Evolutionary conservation across 2,888 invertebrate genomes (phyloP), one percentile per base, ranked within the genome.

Genomic region (Andrena bicolor): DNA sequence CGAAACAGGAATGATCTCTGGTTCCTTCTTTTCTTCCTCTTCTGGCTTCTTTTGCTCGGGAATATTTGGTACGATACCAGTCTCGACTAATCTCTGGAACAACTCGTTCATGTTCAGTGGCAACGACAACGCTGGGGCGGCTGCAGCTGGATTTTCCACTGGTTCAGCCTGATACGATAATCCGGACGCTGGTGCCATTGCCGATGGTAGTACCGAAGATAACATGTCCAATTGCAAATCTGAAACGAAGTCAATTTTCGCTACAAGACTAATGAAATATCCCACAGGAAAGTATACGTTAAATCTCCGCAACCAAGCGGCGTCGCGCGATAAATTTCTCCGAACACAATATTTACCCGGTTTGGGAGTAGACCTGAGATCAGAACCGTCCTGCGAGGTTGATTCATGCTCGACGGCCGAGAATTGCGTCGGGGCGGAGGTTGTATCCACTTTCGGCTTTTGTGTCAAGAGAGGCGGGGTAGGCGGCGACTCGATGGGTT

Each of bases 31-130:
- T 65, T 91, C 90, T 85, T 92, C 90, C 75, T 93, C 92, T 56
- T 91, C 90, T 20, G 78, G 89, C 70, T 93, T 94, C 83, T 92
- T 92, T 48, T 87, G 87, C 73, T 92, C 90, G 1, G 89, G 81
- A 13, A 92, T 86, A 75, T 90, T 92, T 1, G 95, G 96, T 49
- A 98, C 96, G 66, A 98, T 96, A n/a, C 98, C 99, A 1, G 97
- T 97, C 0, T 97, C 97, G 0, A 98, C 96, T 7, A 99, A 94
- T 93, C 98, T 97, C 82, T 97, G 96, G 92, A 98, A 97, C 35
- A 99, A 94, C 86, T 98, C 97, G 82, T 96, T 97, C 30, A 99
- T 97, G 90, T 98, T 97, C 2, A 96, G 93, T 23, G 93, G 91
- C 61, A 92, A 80, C 28, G 94, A 92, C 0, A 95, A 91, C 13